These are phyloP conservation scores for Onthophagus taurus DNA, from an alignment of 1,140 invertebrate genomes.

Conservation along the genomic window DNA sequence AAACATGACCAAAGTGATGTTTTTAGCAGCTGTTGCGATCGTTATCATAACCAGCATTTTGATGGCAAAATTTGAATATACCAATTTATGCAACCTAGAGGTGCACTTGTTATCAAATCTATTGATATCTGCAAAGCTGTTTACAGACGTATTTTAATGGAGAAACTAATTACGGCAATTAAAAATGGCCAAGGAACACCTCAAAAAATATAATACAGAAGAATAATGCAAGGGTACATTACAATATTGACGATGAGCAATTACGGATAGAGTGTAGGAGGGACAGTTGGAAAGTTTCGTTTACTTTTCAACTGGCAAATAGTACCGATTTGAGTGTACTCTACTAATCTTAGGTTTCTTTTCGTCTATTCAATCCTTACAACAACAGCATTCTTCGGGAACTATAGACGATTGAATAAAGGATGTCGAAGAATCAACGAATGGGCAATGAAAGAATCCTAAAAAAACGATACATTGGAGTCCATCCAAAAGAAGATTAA, in stretches of 20 bases:
- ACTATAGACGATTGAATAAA: background rate
- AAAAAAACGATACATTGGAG: too few species aligned
- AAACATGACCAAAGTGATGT: constrained; percentile 9
- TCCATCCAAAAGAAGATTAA: too few species aligned
- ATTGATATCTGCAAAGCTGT: background rate
- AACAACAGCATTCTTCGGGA: too few species aligned
- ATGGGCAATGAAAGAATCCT: too few species aligned
- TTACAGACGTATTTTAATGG: too few species aligned
- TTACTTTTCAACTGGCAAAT: constrained; percentile 1
- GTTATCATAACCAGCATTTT: constrained; percentile 8
- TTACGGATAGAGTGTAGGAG: constrained; percentile 1
- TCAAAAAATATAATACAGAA: too few species aligned
- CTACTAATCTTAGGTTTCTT: background rate
- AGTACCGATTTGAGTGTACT: background rate
- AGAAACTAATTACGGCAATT: too few species aligned
- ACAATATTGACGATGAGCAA: background rate
- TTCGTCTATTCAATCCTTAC: too few species aligned
- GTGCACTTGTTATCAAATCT: constrained; percentile 2
- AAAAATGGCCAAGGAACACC: too few species aligned
- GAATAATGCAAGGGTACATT: background rate
- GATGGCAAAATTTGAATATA: constrained; percentile 5
- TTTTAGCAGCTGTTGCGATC: background rate
- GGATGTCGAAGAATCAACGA: background rate
- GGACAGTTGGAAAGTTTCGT: background rate
- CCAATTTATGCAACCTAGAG: constrained; percentile 1